Conservation (phyloP, 2,113 vertebrate species). For the Rhabdornis inornatus region DNA sequence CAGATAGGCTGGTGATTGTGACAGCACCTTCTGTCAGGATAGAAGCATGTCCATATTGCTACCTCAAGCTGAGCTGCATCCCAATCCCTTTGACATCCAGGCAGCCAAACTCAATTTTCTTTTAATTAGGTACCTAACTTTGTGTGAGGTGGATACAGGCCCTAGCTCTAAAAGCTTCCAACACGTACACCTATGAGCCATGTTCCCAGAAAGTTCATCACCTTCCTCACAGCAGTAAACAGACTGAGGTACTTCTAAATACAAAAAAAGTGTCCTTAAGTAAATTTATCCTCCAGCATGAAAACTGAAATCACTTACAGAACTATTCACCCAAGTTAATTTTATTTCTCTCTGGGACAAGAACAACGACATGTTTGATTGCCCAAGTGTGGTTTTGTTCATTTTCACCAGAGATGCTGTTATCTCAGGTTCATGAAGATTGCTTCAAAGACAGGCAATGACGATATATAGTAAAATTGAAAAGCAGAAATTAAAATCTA, state of each 20-base stretch:
- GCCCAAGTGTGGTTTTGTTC: background rate
- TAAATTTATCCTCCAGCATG: background rate
- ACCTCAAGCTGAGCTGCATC: background rate
- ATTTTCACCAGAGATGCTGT: background rate
- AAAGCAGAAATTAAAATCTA: background rate
- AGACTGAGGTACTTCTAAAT: background rate
- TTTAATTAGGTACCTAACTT: background rate
- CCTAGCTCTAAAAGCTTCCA: background rate
- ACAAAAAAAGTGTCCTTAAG: background rate
- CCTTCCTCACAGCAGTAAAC: background rate
- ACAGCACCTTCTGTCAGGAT: background rate
- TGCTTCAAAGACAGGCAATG: background rate
- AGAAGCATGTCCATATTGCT: background rate
- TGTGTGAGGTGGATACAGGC: background rate
- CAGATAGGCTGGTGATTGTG: background rate
- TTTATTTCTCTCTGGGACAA: background rate
- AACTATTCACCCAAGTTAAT: background rate
- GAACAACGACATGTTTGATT: rapidly evolving
- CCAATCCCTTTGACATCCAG: background rate
- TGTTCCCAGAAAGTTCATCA: background rate
- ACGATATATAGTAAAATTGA: background rate
- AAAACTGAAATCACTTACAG: background rate
- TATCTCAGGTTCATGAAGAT: background rate
- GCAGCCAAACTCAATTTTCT: background rate
- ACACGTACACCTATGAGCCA: background rate